Base-by-base conservation (phyloP, 2,888 invertebrate genomes). In the Cylindroiulus punctatus region DNA sequence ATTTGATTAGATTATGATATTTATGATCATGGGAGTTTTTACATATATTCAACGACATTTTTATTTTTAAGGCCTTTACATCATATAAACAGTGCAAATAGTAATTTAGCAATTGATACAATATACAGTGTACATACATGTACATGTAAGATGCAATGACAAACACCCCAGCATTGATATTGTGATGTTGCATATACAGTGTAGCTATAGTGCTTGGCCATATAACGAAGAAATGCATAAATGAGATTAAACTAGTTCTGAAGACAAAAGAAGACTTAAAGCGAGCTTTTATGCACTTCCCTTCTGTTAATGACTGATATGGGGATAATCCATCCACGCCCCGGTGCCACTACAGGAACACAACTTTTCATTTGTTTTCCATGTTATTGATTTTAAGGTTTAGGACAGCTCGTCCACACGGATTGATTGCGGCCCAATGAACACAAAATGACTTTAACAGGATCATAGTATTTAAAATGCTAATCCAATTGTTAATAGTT, bases 401-500 rank as follows among this genome's bases (percentile, higher is more conserved):
- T 52, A 19, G 19, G 19, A n/a, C 52, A 19, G 52, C 1, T 52
- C 52, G 52, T 52, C n/a, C 52, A 7, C 52, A 12, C 52, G 52
- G 52, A 52, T 52, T 52, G 3, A 52, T 52, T 52, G 12, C 76
- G 76, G 30, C 76, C 22, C 76, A 76, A 76, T 76, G 76, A 76
- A 30, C 76, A 76, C 76, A 76, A 76, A 76, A 76, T 76, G 76
- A 30, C 76, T 30, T 30, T 76, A 76, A 76, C 30, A 76, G 76
- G 76, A 76, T 76, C 30, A 76, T 76, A 76, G 30, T 76, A 76
- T 76, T 76, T 76, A 76, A 76, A 76, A 30, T 76, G 76, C 26
- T 76, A 76, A 76, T 76, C 76, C 76, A 76, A 76, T 76, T 76
- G 76, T 76, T 76, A 76, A 76, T 76, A 76, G 76, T 76, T 76